These are phyloP conservation scores for Hassar affinis DNA, from an alignment of 2,113 vertebrate genomes.

Conservation along the genomic window DNA sequence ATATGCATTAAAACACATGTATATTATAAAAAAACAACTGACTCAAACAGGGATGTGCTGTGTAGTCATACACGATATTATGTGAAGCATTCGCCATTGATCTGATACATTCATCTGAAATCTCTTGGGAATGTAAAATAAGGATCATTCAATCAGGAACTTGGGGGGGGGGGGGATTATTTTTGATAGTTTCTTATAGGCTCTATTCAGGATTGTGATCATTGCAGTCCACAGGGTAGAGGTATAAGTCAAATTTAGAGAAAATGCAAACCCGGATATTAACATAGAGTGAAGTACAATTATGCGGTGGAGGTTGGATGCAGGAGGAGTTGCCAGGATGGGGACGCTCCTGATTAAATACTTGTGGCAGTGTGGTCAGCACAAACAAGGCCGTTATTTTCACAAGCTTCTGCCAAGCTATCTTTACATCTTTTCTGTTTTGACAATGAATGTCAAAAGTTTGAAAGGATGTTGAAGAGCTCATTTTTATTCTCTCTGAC, in stretches of 20 bases:
- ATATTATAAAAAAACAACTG: constrained; percentile 2
- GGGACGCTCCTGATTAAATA: neutral
- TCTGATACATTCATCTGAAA: neutral
- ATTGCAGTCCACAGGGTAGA: neutral
- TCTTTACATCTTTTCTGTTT: neutral
- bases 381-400: neutral
- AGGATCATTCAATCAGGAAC: neutral
- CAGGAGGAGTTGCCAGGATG: neutral
- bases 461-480: neutral
- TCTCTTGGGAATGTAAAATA: neutral
- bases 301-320: neutral
- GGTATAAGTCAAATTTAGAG: neutral
- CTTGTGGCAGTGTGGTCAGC: neutral
- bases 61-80: neutral
- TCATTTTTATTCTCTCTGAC: neutral
- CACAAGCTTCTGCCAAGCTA: neutral
- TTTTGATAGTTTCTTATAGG: neutral
- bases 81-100: neutral
- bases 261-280: neutral
- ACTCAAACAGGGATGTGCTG: neutral
- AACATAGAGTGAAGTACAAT: neutral
- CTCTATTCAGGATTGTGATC: too few species aligned
- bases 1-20: constrained; percentile 1
- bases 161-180: neutral
- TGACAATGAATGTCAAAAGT: neutral